Evolutionary conservation across 2,797 vertebrate species (phyloP).

Genomic region (Tapera naevia): DNA sequence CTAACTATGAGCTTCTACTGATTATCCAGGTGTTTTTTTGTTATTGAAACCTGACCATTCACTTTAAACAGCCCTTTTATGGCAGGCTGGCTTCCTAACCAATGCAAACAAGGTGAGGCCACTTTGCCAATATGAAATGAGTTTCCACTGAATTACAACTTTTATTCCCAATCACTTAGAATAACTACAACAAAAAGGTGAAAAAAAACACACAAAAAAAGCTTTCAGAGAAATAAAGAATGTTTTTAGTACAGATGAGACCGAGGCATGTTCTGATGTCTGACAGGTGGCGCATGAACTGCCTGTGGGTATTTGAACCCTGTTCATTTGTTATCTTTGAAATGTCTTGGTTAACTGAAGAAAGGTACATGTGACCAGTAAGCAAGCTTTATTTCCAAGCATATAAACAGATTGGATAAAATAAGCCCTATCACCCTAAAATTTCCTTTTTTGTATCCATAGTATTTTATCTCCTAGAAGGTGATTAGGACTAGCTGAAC

Average conservation of each 20-base stretch:
- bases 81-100: background rate
- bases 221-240: background rate
- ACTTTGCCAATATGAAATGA: background rate
- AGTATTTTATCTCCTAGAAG: background rate
- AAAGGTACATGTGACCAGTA: background rate
- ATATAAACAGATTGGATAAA: background rate
- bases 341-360: background rate
- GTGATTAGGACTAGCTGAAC: background rate
- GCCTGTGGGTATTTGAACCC: background rate
- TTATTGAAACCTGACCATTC: background rate
- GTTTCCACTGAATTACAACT: fast-evolving
- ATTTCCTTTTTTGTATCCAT: background rate
- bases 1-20: background rate
- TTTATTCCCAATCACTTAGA: background rate
- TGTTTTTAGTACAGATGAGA: background rate
- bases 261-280: background rate
- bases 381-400: background rate
- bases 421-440: background rate
- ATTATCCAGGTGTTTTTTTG: background rate
- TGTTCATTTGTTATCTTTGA: background rate
- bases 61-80: background rate
- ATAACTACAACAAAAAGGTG: background rate
- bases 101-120: background rate
- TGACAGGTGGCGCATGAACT: background rate
- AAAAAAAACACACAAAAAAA: background rate